phyloP scores from a whole-genome alignment of 2,797 vertebrate genomes.

The Melanotaenia trifasciata region DNA sequence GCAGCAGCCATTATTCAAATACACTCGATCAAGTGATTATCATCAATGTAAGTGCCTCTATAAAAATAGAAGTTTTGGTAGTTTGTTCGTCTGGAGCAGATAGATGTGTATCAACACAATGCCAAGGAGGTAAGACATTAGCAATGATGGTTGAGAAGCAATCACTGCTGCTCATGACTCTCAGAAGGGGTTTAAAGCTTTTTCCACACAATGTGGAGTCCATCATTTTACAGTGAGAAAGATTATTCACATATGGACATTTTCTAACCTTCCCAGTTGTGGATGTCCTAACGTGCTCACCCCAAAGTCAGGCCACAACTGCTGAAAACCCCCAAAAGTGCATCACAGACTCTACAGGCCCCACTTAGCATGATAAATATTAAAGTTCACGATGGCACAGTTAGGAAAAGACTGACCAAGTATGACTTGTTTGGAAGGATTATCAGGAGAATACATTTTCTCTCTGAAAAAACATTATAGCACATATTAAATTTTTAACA shows the following conservation, averaged over 20 bases:
- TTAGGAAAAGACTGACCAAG: background rate
- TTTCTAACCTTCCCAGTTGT: too few species aligned
- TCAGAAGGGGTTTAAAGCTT: background rate
- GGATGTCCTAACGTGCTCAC: too few species aligned
- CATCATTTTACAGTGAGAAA: background rate
- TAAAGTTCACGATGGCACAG: background rate
- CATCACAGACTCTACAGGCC: background rate
- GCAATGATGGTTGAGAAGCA: background rate
- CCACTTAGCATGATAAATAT: background rate
- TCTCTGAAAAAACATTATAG: background rate
- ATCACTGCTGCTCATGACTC: background rate
- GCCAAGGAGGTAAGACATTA: background rate
- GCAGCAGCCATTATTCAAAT: too few species aligned
- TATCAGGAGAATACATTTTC: background rate
- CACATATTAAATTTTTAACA: background rate
- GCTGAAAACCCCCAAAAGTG: background rate
- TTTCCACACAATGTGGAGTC: background rate
- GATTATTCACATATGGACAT: too few species aligned
- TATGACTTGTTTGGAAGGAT: background rate
- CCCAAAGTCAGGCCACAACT: too few species aligned
- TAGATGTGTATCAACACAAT: too few species aligned
- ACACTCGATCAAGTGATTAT: background rate
- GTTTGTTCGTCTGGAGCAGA: background rate
- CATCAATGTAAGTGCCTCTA: background rate
- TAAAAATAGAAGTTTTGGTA: background rate